Percentiles rank a stretch among this genome's conserved stretches.
These are phyloP conservation scores for Diarsia rubi DNA, from an alignment of 2,888 invertebrate genomes.

Conservation along the genomic window DNA sequence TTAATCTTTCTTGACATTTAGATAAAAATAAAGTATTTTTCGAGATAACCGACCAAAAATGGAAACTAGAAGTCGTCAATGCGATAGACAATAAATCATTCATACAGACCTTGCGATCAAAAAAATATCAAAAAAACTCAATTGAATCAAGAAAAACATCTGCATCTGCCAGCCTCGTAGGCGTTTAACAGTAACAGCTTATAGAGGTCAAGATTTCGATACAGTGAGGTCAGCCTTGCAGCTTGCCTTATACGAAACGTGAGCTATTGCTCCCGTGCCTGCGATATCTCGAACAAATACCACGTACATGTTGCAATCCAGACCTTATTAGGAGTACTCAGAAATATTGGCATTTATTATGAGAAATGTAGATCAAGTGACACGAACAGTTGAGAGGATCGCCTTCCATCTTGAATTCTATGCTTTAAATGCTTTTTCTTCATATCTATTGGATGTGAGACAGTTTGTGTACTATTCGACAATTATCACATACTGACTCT, in stretches of 20 bases:
- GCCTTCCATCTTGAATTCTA: not conserved
- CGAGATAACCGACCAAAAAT: not conserved
- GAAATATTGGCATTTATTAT: conserved; percentile 20
- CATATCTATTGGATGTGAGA: not conserved
- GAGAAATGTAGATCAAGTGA: not conserved
- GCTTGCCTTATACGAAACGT: conserved; percentile 49
- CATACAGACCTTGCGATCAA: not conserved
- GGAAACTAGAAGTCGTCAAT: not conserved
- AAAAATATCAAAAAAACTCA: not conserved
- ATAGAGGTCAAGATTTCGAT: conserved; percentile 51
- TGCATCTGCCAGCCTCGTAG: conserved; percentile 36
- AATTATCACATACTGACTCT: too few relatives aligned
- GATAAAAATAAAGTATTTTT: conserved; percentile 10
- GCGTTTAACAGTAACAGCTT: conserved; percentile 47
- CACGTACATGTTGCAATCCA: conserved; percentile 36
- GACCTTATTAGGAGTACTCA: conserved; percentile 23
- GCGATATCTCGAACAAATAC: conserved; percentile 35
- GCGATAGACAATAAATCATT: not conserved
- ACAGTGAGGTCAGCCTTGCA: conserved; percentile 43
- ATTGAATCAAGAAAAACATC: conserved; percentile 20
- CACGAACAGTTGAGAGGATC: not conserved
- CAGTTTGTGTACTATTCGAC: not conserved
- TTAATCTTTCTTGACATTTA: conserved; percentile 8
- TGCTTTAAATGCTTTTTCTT: conserved; percentile 1
- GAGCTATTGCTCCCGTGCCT: conserved; percentile 26